Conservation (phyloP, 2,797 vertebrate genomes). For the Cyclopterus lumpus region DNA sequence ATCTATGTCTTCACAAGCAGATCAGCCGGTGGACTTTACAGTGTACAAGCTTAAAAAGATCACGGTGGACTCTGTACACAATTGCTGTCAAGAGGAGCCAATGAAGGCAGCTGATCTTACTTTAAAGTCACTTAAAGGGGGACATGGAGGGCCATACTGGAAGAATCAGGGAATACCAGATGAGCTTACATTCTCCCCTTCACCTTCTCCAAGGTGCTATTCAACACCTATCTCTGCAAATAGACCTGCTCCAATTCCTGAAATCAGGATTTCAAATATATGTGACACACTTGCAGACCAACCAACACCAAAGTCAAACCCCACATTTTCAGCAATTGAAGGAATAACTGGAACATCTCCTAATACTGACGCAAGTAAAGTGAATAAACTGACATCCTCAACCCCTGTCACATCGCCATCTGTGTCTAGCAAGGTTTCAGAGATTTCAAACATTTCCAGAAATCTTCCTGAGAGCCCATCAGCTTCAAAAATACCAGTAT, state of each 20-base stretch:
- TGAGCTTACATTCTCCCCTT: slow-evolving; percentile 18
- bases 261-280: slow-evolving; percentile 78
- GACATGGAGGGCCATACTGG: slow-evolving; percentile 83
- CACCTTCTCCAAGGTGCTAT: slow-evolving; percentile 37
- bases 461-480: slow-evolving; percentile 42
- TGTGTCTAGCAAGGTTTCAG: slow-evolving; percentile 44
- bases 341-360: slow-evolving; percentile 77
- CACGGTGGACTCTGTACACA: slow-evolving; percentile 83
- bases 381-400: slow-evolving; percentile 33
- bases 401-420: slow-evolving; percentile 24
- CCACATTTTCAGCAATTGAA: slow-evolving; percentile 78
- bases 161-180: slow-evolving; percentile 74
- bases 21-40: slow-evolving; percentile 91
- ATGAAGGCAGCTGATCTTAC: slow-evolving; percentile 86
- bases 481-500: slow-evolving; percentile 64
- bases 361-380: slow-evolving; percentile 65
- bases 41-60: slow-evolving; percentile 89
- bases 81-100: slow-evolving; percentile 70
- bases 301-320: slow-evolving; percentile 77
- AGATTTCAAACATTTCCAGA: slow-evolving; percentile 41
- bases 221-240: slow-evolving; percentile 65
- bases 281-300: slow-evolving; percentile 68
- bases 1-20: slow-evolving; percentile 85
- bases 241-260: slow-evolving; percentile 69
- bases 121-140: slow-evolving; percentile 62